These are phyloP conservation scores for Crotalus helleri DNA, from an alignment of 2,113 vertebrate species.

Conservation along the genomic window DNA sequence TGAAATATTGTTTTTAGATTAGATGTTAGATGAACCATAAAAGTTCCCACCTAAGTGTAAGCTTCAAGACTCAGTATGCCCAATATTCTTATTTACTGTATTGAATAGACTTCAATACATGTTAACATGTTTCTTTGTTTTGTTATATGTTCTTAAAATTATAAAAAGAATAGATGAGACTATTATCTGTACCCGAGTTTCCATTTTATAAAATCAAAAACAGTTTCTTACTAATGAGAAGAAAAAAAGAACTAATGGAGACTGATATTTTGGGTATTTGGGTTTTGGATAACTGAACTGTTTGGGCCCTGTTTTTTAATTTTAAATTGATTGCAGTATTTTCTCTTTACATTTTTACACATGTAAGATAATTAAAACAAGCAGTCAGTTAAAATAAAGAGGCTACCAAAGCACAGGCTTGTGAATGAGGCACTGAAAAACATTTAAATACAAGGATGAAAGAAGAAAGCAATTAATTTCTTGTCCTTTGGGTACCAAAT, in stretches of 20 bases:
- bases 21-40: not conserved
- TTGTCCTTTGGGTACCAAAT: not conserved
- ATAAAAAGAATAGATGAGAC: not conserved
- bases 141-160: not conserved
- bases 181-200: not conserved
- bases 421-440: not conserved
- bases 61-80: not conserved
- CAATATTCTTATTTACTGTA: not conserved
- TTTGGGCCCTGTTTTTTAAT: not conserved
- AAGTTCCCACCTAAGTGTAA: not conserved
- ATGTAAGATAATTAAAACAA: not conserved
- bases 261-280: not conserved
- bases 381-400: not conserved
- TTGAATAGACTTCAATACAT: not conserved
- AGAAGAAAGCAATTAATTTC: not conserved
- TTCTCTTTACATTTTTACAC: not conserved
- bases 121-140: not conserved
- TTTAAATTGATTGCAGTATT: not conserved
- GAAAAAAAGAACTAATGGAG: not conserved
- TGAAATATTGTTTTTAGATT: not conserved
- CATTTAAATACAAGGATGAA: not conserved
- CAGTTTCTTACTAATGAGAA: not conserved
- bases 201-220: not conserved
- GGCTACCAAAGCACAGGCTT: not conserved
- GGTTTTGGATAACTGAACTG: not conserved